Conservation (phyloP, 1,140 invertebrate species). For the Maniola jurtina region DNA sequence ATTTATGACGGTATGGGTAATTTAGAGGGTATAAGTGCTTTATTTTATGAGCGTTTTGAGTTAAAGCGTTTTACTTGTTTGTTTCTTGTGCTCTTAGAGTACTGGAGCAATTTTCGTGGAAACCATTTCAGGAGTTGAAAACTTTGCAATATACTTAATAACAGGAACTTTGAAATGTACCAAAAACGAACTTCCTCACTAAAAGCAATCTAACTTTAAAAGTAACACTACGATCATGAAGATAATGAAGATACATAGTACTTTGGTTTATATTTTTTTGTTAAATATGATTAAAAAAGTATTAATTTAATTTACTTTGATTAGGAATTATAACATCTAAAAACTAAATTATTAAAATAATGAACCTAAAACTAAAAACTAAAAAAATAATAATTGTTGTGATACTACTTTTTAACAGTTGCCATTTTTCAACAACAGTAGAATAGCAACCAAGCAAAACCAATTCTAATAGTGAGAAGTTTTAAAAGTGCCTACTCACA, state of each 20-base stretch:
- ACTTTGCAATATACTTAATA: constrained; percentile 5
- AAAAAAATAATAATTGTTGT: no score
- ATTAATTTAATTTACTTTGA: no score
- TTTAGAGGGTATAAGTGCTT: constrained; percentile 39
- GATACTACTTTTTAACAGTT: no score
- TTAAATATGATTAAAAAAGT: no score
- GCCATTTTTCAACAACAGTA: no score
- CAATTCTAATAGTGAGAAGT: no score
- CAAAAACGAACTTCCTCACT: background rate
- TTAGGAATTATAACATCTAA: no score
- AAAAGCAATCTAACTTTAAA: background rate
- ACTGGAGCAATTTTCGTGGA: constrained; percentile 2
- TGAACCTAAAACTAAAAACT: no score
- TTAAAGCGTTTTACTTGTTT: constrained; percentile 37
- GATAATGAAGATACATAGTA: background rate
- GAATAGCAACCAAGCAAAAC: no score
- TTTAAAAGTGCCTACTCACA: no score
- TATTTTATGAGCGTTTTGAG: constrained; percentile 39
- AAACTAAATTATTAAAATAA: no score
- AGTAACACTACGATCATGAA: background rate
- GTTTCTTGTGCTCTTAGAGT: constrained; percentile 23
- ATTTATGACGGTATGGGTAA: constrained; percentile 39
- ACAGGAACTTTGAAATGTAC: background rate
- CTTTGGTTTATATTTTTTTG: no score
- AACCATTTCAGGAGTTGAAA: background rate